A percentile compares a stretch with the other conserved stretches of the same genome.
These are phyloP conservation scores for Papilio helenus DNA, from an alignment of 1,140 invertebrate species.

Conservation along the genomic window DNA sequence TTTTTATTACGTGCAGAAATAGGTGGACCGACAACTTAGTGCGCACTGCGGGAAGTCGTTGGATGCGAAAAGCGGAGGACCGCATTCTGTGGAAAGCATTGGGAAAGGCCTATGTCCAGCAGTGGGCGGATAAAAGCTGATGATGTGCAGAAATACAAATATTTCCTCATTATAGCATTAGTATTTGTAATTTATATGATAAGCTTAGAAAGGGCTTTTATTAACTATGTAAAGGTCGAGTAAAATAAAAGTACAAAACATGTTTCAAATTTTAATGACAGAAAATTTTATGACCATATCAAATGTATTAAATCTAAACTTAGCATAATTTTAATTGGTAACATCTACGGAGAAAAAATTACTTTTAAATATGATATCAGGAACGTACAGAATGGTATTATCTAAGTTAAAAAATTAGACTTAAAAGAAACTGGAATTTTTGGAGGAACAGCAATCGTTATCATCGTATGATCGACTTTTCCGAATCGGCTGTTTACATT, in stretches of 20 bases:
- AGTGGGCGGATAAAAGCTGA: too few relatives aligned
- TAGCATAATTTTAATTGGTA: not conserved
- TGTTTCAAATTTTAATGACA: not conserved
- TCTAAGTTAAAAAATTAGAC: not conserved
- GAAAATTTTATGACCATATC: not conserved
- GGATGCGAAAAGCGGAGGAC: too few relatives aligned
- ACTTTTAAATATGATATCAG: not conserved
- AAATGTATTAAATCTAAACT: not conserved
- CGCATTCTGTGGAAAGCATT: too few relatives aligned
- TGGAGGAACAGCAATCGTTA: constrained; percentile 6
- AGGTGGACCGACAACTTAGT: too few relatives aligned
- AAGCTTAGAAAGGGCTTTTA: too few relatives aligned
- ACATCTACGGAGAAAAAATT: not conserved
- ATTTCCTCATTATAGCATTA: too few relatives aligned
- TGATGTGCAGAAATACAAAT: too few relatives aligned
- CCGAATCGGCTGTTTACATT: not conserved
- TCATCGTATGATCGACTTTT: constrained; percentile 10
- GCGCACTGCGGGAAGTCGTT: too few relatives aligned
- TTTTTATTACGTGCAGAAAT: too few relatives aligned
- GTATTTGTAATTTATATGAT: too few relatives aligned
- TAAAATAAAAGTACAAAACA: not conserved
- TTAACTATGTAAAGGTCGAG: not conserved
- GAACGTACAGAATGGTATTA: not conserved
- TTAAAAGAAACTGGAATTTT: not conserved
- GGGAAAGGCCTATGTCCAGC: too few relatives aligned